These are phyloP conservation scores for Ciconia maguari DNA, from an alignment of 2,113 vertebrate genomes.

Conservation along the genomic window DNA sequence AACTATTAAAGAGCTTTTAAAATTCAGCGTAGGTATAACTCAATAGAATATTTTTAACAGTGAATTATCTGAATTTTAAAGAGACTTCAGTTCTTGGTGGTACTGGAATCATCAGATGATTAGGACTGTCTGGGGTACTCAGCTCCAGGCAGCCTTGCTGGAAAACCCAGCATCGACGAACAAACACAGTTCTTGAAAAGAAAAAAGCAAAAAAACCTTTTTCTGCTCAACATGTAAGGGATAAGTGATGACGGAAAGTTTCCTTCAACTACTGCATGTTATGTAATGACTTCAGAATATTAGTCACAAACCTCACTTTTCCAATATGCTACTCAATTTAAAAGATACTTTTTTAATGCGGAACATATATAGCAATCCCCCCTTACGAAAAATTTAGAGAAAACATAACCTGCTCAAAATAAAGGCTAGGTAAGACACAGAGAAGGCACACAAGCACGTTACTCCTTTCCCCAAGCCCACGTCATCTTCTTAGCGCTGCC, in stretches of 20 bases:
- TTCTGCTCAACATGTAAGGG: not conserved
- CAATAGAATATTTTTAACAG: not conserved
- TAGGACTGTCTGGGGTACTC: not conserved
- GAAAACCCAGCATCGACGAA: not conserved
- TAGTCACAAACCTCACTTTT: not conserved
- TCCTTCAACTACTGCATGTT: not conserved
- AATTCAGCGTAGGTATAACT: not conserved
- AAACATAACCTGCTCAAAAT: not conserved
- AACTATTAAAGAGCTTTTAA: not conserved
- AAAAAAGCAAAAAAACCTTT: fast-evolving
- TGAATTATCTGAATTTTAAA: not conserved
- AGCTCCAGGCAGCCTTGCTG: not conserved
- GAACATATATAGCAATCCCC: not conserved
- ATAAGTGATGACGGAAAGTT: not conserved
- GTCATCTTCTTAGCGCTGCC: not conserved
- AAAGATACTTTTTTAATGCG: not conserved
- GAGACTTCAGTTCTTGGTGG: not conserved
- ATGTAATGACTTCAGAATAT: not conserved
- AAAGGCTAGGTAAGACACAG: not conserved
- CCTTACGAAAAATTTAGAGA: not conserved
- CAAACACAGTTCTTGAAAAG: not conserved
- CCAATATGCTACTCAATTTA: not conserved
- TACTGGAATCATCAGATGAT: not conserved
- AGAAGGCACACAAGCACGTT: not conserved
- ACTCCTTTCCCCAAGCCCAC: not conserved